phyloP scores from a whole-genome alignment of 2,888 invertebrate genomes.

The Apotomis capreana region DNA sequence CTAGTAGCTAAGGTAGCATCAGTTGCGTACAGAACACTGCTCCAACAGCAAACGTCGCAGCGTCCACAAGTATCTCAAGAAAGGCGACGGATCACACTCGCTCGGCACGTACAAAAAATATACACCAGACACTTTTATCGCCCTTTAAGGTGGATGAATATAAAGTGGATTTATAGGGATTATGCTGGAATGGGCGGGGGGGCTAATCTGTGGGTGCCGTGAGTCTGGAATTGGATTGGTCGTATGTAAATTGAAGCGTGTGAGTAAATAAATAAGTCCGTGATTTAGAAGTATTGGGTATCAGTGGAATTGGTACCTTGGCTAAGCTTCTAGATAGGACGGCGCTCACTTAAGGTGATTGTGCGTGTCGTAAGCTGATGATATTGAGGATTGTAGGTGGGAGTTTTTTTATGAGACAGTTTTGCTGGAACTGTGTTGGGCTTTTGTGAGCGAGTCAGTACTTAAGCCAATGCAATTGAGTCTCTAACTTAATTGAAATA shows the following conservation, averaged over 20 bases:
- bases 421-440: constrained; percentile 12
- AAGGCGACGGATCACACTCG: not conserved
- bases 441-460: not conserved
- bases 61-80: not conserved
- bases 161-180: constrained; percentile 81
- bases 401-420: constrained; percentile 9
- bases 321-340: constrained; percentile 22
- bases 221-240: constrained; percentile 79
- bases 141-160: constrained; percentile 82
- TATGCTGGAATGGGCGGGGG: constrained; percentile 68
- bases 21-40: too few relatives aligned
- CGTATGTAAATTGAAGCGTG: constrained; percentile 79
- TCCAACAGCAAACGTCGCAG: not conserved
- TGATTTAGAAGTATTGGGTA: constrained; percentile 73
- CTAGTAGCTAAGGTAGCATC: too few relatives aligned
- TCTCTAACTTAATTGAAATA: too few relatives aligned
- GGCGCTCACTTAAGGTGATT: constrained; percentile 39
- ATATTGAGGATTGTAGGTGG: constrained; percentile 10
- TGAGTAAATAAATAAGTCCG: constrained; percentile 78
- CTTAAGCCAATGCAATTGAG: not conserved
- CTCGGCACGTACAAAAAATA: constrained; percentile 48
- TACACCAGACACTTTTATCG: constrained; percentile 77
- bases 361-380: constrained; percentile 25
- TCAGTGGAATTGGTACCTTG: constrained; percentile 62
- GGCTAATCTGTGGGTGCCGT: constrained; percentile 75